A percentile compares a stretch with the other conserved stretches of the same genome.
phyloP scores from a whole-genome alignment of 1,140 invertebrate species.

The Drosophila pallidifrons region DNA sequence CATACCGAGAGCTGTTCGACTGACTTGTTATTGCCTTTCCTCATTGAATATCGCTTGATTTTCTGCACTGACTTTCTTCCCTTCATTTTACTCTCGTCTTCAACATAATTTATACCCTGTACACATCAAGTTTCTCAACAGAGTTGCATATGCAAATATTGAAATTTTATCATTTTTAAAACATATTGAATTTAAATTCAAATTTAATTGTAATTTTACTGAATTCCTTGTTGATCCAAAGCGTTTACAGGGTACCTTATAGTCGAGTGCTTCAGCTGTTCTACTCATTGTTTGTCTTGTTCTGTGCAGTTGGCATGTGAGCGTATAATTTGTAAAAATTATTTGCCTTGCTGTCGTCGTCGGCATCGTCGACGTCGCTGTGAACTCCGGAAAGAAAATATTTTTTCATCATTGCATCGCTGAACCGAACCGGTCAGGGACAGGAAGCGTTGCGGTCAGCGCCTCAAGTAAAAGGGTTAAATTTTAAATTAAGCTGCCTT shows the following conservation, averaged over 20 bases:
- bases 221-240: too few species aligned
- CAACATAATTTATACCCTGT: constrained; percentile 46
- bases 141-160: neutral
- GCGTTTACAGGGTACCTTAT: neutral
- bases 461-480: constrained; percentile 77
- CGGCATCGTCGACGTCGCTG: constrained; percentile 14
- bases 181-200: too few species aligned
- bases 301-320: constrained; percentile 74
- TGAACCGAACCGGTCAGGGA: constrained; percentile 48
- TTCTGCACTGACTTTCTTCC: constrained; percentile 29
- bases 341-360: constrained; percentile 74
- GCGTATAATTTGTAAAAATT: constrained; percentile 82
- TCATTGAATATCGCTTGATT: constrained; percentile 62
- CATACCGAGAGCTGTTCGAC: constrained; percentile 5
- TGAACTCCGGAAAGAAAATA: constrained; percentile 56
- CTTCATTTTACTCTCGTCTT: constrained; percentile 17
- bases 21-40: constrained; percentile 65
- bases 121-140: neutral
- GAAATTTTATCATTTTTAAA: too few species aligned
- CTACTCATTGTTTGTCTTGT: constrained; percentile 59
- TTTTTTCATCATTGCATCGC: constrained; percentile 73
- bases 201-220: too few species aligned
- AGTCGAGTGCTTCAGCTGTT: neutral
- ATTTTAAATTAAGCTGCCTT: constrained; percentile 75
- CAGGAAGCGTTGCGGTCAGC: constrained; percentile 73